Evolutionary conservation across 1,140 invertebrate genomes (phyloP).

Genomic region (Apocrypta bakeri): DNA sequence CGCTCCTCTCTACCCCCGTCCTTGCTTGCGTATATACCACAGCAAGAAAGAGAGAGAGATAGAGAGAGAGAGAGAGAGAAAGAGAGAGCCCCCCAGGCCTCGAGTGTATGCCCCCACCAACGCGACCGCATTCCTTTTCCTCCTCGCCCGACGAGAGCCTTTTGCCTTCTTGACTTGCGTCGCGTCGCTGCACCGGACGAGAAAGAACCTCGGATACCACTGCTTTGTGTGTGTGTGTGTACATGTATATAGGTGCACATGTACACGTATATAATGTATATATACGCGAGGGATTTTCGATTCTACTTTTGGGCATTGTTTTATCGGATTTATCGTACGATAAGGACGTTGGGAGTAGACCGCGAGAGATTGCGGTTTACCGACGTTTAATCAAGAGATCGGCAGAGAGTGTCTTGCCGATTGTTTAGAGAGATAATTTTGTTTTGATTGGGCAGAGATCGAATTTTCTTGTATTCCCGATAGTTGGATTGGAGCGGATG

Average conservation of each 20-base stretch:
- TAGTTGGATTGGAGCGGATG: no score
- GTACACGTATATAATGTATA: neutral
- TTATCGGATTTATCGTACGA: neutral
- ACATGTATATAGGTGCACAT: no score
- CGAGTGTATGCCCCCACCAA: constrained; percentile 44
- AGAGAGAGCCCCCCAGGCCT: constrained; percentile 3
- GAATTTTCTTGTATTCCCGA: no score
- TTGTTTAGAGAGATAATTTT: no score
- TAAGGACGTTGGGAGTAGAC: neutral
- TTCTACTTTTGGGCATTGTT: neutral
- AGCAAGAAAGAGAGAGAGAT: neutral
- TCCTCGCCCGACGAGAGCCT: constrained; percentile 55
- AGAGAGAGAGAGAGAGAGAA: constrained; percentile 8
- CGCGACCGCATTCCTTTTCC: constrained; percentile 70
- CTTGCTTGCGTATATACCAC: neutral
- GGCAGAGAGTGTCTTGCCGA: no score
- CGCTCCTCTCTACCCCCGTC: neutral
- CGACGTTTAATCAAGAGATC: no score
- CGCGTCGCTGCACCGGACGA: neutral
- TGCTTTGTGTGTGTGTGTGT: no score
- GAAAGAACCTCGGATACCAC: neutral
- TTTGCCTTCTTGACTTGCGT: neutral
- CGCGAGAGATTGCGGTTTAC: neutral
- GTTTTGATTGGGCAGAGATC: no score
- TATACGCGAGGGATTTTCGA: neutral